These are phyloP conservation scores for Allacma fusca DNA, from an alignment of 2,888 invertebrate species.

Conservation along the genomic window DNA sequence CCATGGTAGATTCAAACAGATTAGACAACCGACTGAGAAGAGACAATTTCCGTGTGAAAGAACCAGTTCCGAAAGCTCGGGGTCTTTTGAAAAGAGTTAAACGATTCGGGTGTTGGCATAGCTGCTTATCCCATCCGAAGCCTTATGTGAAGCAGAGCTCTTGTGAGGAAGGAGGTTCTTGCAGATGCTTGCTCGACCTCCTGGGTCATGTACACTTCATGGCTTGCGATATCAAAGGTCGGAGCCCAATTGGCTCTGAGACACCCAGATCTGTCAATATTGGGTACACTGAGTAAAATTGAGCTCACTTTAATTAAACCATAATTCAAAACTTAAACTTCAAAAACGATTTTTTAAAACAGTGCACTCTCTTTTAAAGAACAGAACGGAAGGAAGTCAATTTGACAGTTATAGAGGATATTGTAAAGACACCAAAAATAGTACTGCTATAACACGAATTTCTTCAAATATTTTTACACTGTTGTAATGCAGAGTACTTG, in stretches of 20 bases:
- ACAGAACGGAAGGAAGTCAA: too few relatives aligned
- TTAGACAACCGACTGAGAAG: background rate
- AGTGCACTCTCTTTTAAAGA: too few relatives aligned
- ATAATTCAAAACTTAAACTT: too few relatives aligned
- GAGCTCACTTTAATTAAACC: too few relatives aligned
- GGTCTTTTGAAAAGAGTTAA: slow-evolving; percentile 47
- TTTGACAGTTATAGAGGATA: too few relatives aligned
- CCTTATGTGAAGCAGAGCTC: background rate
- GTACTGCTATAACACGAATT: too few relatives aligned
- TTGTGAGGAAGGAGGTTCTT: slow-evolving; percentile 24
- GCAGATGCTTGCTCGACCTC: slow-evolving; percentile 21
- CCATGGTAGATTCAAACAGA: background rate
- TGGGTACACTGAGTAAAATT: background rate
- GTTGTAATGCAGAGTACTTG: too few relatives aligned
- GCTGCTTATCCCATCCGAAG: slow-evolving; percentile 38
- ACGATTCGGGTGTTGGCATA: slow-evolving; percentile 54
- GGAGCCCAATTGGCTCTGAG: background rate
- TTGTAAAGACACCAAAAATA: too few relatives aligned
- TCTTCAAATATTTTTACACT: too few relatives aligned
- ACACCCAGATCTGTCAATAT: background rate
- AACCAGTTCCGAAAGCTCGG: slow-evolving; percentile 37
- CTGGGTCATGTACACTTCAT: slow-evolving; percentile 25
- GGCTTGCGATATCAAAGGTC: slow-evolving; percentile 1
- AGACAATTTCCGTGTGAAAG: background rate
- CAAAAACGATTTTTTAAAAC: too few relatives aligned